phyloP scores from a whole-genome alignment of 2,797 vertebrate species.

The Crax fasciolata region DNA sequence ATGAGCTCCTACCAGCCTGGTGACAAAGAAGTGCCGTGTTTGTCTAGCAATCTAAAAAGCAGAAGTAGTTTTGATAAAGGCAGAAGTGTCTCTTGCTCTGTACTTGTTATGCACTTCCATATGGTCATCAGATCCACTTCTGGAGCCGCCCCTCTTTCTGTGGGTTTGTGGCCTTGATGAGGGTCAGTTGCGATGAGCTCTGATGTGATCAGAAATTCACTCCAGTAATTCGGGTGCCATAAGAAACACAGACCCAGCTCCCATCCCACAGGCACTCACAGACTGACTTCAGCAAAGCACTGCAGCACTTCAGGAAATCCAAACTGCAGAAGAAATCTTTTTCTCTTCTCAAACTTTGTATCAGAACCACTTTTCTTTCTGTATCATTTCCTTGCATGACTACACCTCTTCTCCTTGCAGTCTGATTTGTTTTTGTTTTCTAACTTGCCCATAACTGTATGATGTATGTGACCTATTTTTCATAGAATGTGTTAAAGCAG shows the following conservation, averaged over 20 bases:
- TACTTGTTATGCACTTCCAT: not conserved
- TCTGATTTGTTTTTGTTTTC: not conserved
- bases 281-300: not conserved
- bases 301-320: not conserved
- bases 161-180: not conserved
- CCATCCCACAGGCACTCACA: not conserved
- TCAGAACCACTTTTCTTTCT: not conserved
- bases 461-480: not conserved
- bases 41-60: not conserved
- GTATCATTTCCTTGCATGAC: not conserved
- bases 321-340: not conserved
- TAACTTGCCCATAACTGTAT: not conserved
- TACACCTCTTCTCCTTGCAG: not conserved
- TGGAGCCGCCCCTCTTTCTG: not conserved
- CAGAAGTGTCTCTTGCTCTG: not conserved
- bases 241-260: not conserved
- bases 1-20: not conserved
- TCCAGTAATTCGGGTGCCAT: not conserved
- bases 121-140: not conserved
- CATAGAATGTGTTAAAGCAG: not conserved
- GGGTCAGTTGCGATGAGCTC: not conserved
- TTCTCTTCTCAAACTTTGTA: not conserved
- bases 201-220: not conserved
- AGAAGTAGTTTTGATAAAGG: not conserved
- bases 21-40: not conserved